Conservation (phyloP, 1,140 invertebrate genomes). For the Hetaerina americana region DNA sequence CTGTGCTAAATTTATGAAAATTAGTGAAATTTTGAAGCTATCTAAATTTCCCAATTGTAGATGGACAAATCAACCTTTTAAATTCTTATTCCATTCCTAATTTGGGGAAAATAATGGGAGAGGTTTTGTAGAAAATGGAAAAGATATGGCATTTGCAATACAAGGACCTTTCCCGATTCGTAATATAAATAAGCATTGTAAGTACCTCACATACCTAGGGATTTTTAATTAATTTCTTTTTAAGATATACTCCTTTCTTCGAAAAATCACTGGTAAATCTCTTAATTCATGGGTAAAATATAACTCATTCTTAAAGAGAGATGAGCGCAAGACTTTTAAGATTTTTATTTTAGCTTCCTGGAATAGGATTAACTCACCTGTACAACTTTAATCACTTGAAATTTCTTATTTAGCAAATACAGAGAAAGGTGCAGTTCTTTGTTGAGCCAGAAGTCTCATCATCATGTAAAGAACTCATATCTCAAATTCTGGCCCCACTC, state of each 20-base stretch:
- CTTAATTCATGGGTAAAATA: not conserved
- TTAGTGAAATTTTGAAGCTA: too few relatives aligned
- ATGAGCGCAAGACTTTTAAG: not conserved
- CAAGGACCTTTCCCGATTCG: too few relatives aligned
- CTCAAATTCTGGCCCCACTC: conserved; percentile 50
- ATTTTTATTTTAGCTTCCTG: not conserved
- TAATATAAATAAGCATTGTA: too few relatives aligned
- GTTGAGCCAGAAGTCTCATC: conserved; percentile 45
- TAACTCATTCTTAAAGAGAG: not conserved
- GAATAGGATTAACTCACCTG: not conserved
- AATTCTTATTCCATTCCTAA: too few relatives aligned
- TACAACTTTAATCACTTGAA: conserved; percentile 9
- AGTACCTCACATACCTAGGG: too few relatives aligned
- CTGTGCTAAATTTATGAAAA: too few relatives aligned
- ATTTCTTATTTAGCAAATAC: conserved; percentile 44
- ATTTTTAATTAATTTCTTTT: not conserved
- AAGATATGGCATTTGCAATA: too few relatives aligned
- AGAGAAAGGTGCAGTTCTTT: conserved; percentile 54
- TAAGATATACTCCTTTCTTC: not conserved
- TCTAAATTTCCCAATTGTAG: too few relatives aligned
- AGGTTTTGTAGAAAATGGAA: too few relatives aligned
- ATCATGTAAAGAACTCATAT: conserved; percentile 50
- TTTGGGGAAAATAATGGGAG: too few relatives aligned
- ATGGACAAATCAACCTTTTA: too few relatives aligned
- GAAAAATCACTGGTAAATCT: not conserved